Base-by-base conservation (phyloP, 2,797 vertebrate genomes). In the Notolepis coatsorum region DNA sequence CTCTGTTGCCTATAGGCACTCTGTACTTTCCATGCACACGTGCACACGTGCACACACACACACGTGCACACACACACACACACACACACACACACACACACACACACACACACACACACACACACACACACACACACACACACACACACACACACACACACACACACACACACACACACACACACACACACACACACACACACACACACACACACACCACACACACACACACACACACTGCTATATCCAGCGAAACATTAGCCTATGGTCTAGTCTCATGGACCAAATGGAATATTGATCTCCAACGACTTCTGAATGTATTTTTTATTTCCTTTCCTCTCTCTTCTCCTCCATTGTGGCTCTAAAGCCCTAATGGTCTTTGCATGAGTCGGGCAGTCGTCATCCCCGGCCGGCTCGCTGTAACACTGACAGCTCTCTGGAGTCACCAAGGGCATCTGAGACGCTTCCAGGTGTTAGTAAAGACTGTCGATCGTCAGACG, bases 231-330 rank as follows among this genome's bases (percentile, higher is more conserved):
- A 71, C 69, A 77, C 28, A 17, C 61, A 84, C 61, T 84, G 86
- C 84, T 82, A n/a, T 87, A 86, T 82, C 78, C 82, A 83, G 87
- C 85, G 87, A 80, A 89, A 85, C 84, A 85, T 81, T 80, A 83
- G 65, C 66, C 80, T 79, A 74, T 80, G 69, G 78, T 85, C 80
- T 61, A 53, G 75, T 80, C 75, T 45, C 65, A 66, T 74, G 75
- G 69, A 78, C 77, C 85, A 82, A 90, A 88, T 91, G 80, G 86
- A 87, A 85, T 88, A 89, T 89, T 90, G 88, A 88, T 89, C 79
- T 69, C 59, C 65, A 81, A 83, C 56, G 63, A 88, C 78, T 77
- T 84, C 74, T 77, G 61, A 77, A 71, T 86, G 81, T 82, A 87
- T 81, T 86, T 77, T 79, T 79, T 84, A 79, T 84, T 85, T 81